phyloP scores from a whole-genome alignment of 2,888 invertebrate genomes.

The Drosophila quasianomalipes region DNA sequence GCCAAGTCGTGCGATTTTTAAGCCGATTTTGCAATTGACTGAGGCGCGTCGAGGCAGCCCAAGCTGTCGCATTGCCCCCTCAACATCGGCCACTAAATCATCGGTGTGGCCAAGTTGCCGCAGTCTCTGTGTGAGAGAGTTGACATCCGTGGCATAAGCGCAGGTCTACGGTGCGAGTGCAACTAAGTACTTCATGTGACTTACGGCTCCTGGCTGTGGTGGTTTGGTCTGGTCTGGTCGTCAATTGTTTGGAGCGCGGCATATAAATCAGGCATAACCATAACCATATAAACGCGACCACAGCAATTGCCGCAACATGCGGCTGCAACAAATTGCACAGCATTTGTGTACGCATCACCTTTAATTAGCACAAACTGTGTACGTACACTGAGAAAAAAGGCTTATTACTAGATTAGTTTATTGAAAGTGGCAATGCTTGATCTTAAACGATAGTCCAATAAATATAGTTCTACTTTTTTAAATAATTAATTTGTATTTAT shows the following conservation, averaged over 20 bases:
- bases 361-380: conserved; percentile 62
- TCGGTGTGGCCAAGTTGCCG: conserved; percentile 45
- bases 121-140: conserved; percentile 14
- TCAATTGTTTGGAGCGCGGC: conserved; percentile 65
- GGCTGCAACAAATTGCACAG: conserved; percentile 77
- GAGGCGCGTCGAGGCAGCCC: conserved; percentile 72
- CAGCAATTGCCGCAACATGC: conserved; percentile 83
- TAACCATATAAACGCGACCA: conserved; percentile 61
- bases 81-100: conserved; percentile 66
- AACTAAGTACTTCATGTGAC: conserved; percentile 16
- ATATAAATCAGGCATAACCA: conserved; percentile 83
- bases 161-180: conserved; percentile 27
- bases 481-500: background rate
- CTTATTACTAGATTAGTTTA: background rate
- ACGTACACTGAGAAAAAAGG: background rate
- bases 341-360: conserved; percentile 33
- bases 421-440: background rate
- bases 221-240: conserved; percentile 20
- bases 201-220: background rate
- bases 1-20: conserved; percentile 70
- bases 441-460: background rate
- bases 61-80: conserved; percentile 72
- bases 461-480: rapidly evolving
- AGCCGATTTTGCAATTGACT: conserved; percentile 81
- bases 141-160: conserved; percentile 81